phyloP scores from a whole-genome alignment of 2,113 vertebrate species.

The Piaya cayana region DNA sequence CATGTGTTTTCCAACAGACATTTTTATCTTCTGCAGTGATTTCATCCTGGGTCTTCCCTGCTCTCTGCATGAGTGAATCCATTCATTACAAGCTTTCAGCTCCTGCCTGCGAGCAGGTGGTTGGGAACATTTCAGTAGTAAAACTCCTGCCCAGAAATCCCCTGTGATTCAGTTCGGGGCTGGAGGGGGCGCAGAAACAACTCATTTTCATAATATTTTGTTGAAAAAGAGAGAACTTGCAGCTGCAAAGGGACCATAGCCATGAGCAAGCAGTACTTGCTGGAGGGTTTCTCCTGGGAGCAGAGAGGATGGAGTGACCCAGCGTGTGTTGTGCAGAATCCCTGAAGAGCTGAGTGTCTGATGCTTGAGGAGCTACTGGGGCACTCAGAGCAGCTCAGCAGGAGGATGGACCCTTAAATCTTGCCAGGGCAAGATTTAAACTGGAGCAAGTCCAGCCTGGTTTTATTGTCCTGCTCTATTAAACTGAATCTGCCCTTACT shows the following conservation, averaged over 20 bases:
- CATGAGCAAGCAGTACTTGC: neutral
- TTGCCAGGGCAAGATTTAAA: neutral
- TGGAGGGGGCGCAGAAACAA: neutral
- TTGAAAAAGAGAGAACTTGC: neutral
- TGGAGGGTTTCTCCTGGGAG: neutral
- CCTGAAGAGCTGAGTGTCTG: accelerated
- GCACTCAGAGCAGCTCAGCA: neutral
- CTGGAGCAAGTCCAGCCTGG: accelerated
- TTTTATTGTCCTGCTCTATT: neutral
- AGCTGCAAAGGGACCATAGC: too few species aligned
- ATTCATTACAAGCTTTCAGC: neutral
- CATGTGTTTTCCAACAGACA: accelerated
- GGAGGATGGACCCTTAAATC: neutral
- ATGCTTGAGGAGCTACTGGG: neutral
- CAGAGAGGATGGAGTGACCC: neutral
- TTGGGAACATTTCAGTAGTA: neutral
- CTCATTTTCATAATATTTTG: accelerated
- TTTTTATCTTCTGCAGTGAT: neutral
- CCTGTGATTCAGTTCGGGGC: neutral
- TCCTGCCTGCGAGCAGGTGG: neutral
- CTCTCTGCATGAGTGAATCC: accelerated
- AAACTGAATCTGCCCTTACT: neutral
- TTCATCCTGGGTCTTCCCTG: neutral
- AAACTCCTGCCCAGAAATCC: neutral
- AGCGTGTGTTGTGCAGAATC: accelerated